phyloP scores from a whole-genome alignment of 2,797 vertebrate genomes.

The Columba guinea region DNA sequence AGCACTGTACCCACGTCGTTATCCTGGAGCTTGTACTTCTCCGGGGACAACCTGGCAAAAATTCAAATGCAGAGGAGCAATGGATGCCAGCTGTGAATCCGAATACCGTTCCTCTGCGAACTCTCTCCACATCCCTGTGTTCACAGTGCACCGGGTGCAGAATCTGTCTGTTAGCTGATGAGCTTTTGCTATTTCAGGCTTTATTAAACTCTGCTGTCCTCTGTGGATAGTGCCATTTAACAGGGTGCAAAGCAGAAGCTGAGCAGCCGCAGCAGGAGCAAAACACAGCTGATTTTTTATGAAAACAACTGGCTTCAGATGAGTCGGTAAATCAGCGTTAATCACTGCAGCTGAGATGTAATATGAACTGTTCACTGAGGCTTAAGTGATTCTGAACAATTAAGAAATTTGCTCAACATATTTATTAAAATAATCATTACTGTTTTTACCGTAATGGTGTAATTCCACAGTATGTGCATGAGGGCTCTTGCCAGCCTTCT shows the following conservation, averaged over 20 bases:
- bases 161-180: not conserved
- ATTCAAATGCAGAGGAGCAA: not conserved
- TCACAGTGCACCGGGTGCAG: not conserved
- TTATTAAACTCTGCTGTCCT: not conserved
- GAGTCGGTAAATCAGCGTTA: conserved; percentile 56
- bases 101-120: not conserved
- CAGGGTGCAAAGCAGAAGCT: not conserved
- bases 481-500: conserved; percentile 27
- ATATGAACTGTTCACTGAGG: conserved; percentile 7
- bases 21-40: not conserved
- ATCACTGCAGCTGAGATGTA: conserved; percentile 32
- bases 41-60: not conserved
- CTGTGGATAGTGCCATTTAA: not conserved
- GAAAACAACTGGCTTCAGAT: conserved; percentile 53
- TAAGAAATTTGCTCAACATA: conserved; percentile 54
- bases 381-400: conserved; percentile 64
- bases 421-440: conserved; percentile 60
- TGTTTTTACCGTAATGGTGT: not conserved
- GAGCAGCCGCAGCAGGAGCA: conserved; percentile 25
- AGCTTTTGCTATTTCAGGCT: not conserved
- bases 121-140: not conserved
- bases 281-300: conserved; percentile 35
- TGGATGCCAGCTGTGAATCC: not conserved
- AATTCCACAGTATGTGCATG: not conserved
- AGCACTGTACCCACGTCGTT: fast-evolving